Evolutionary conservation across 1,140 invertebrate species (phyloP).

Genomic region (Megalopta genalis): DNA sequence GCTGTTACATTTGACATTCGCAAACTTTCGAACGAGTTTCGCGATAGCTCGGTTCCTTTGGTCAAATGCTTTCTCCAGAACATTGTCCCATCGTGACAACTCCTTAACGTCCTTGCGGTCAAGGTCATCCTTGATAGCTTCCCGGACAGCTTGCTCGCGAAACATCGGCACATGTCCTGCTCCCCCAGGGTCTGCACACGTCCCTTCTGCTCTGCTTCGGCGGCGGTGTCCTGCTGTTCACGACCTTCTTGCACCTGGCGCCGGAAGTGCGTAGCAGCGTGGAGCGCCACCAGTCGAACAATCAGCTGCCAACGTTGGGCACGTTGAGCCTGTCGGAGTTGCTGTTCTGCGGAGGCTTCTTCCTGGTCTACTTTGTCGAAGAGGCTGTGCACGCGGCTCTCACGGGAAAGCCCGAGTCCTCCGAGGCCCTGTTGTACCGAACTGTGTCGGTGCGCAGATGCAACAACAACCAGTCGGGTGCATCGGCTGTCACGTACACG

Average conservation of each 20-base stretch:
- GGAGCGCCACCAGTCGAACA: conserved; percentile 72
- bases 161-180: background rate
- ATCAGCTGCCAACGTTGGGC: conserved; percentile 71
- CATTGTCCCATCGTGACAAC: too few relatives aligned
- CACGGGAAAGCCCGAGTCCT: conserved; percentile 77
- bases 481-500: conserved; percentile 45
- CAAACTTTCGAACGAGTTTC: too few relatives aligned
- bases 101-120: too few relatives aligned
- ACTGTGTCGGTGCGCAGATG: conserved; percentile 81
- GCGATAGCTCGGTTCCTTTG: too few relatives aligned
- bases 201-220: conserved; percentile 87
- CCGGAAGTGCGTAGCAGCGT: conserved; percentile 86
- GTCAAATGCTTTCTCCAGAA: too few relatives aligned
- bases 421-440: conserved; percentile 80
- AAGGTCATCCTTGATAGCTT: too few relatives aligned
- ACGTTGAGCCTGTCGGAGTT: conserved; percentile 84
- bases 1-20: too few relatives aligned
- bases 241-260: conserved; percentile 88
- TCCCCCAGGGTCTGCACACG: conserved; percentile 79
- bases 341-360: conserved; percentile 86
- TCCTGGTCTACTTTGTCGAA: conserved; percentile 87
- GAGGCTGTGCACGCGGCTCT: conserved; percentile 84
- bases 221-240: conserved; percentile 89
- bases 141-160: too few relatives aligned
- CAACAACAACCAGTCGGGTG: conserved; percentile 74